Base-by-base conservation (phyloP, 2,888 invertebrate genomes). In the Torymus aiolomorphi region DNA sequence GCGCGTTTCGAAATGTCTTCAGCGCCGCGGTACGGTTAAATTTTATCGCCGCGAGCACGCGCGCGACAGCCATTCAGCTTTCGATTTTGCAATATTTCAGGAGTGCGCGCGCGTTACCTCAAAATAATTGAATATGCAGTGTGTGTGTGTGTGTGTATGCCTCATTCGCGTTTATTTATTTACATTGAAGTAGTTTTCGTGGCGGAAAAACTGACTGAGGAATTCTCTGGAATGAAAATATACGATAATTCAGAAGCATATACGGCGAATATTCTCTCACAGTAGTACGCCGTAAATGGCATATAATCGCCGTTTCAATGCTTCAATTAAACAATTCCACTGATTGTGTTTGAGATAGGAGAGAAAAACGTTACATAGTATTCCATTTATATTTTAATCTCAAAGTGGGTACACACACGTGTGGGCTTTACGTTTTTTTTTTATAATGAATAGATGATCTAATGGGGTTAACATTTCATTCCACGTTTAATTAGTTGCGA, bases 51-150 rank as follows among this genome's bases (percentile, higher is more conserved):
- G 42, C 24, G 3, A 24, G n/a, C n/a, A n/a, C n/a, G 24, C 24
- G 24, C 31, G 31, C 31, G 31, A 31, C 31, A 31, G 31, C 63
- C 42, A 63, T 73, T 73, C 56, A 73, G 31, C 56, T 56, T 63
- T 73, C 63, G 56, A 18, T 73, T 73, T 63, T 52, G 59, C 67
- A 75, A 75, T 61, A 31, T 31, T 31, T 31, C 31, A 31, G 31
- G 8, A 31, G 31, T 31, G 61, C 31, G 18, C 66, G 67, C 51
- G 24, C 67, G 59, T 67, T 52, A 67, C 14, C 61, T 67, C 56
- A 51, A 74, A 66, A 66, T 74, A 74, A 74, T 74, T 74, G 59
- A 56, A 49, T 66, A 54, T 66, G 20, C 8, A 24, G 31, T 31
- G 31, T 31, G 31, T 24, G 24, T 24, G 24, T 12, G 24, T 24